Evolutionary conservation across 1,140 invertebrate genomes (phyloP).

Genomic region (Pachyrhynchus sulphureomaculatus): DNA sequence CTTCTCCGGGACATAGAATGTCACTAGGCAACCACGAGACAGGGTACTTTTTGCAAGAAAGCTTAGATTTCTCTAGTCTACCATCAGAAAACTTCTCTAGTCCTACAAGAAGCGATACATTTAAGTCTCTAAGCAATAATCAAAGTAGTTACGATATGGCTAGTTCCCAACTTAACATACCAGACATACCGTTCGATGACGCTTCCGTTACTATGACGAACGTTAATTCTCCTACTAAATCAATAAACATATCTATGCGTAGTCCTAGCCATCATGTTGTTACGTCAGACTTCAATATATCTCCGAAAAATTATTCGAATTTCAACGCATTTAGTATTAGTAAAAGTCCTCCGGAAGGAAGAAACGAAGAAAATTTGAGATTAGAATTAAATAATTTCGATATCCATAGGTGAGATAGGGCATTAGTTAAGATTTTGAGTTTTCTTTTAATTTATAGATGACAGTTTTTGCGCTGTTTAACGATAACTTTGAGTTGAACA

Average conservation of each 20-base stretch:
- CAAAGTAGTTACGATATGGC: slow-evolving; percentile 37
- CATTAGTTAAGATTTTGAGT: not conserved
- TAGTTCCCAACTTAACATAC: slow-evolving; percentile 39
- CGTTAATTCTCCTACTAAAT: slow-evolving; percentile 1
- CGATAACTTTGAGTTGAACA: no score
- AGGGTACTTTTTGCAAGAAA: slow-evolving; percentile 30
- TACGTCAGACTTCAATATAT: not conserved
- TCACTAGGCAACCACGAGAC: slow-evolving; percentile 12
- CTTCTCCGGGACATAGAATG: not conserved
- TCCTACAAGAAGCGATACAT: slow-evolving; percentile 36
- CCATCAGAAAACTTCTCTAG: slow-evolving; percentile 33
- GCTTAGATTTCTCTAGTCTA: slow-evolving; percentile 36
- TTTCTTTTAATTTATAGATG: not conserved
- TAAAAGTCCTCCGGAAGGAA: slow-evolving; percentile 33
- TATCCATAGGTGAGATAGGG: slow-evolving; percentile 36
- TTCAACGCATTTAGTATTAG: slow-evolving; percentile 37
- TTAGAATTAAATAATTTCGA: slow-evolving; percentile 41
- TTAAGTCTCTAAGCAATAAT: slow-evolving; percentile 36
- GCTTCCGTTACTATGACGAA: not conserved
- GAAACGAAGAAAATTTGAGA: slow-evolving; percentile 25
- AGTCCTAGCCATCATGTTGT: not conserved
- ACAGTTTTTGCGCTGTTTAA: no score
- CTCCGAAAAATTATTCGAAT: slow-evolving; percentile 7
- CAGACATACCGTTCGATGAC: slow-evolving; percentile 40
- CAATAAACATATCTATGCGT: slow-evolving; percentile 15